Evolutionary conservation across 2,797 vertebrate species (phyloP).

Genomic region (Pteropus rufus): DNA sequence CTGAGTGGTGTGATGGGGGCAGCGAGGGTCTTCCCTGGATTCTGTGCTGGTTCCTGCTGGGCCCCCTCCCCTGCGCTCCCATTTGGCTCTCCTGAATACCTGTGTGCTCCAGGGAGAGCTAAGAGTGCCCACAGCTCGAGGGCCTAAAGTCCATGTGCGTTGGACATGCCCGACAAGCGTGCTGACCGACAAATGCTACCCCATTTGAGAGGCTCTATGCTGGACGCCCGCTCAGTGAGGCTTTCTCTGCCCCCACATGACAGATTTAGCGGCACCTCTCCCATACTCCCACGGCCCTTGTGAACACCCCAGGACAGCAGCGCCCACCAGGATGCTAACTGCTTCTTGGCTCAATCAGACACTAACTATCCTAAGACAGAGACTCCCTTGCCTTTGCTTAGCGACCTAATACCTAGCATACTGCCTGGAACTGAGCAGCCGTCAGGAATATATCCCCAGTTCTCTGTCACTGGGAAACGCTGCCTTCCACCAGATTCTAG

Average conservation of each 20-base stretch:
- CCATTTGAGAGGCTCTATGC: background rate
- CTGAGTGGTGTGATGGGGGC: background rate
- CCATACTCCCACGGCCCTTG: background rate
- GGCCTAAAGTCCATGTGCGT: background rate
- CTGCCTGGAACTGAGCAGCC: background rate
- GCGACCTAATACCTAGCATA: background rate
- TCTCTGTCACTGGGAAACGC: background rate
- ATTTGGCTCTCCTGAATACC: background rate
- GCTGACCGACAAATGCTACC: background rate
- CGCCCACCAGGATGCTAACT: too few relatives aligned
- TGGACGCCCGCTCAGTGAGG: too few relatives aligned
- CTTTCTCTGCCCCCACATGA: too few relatives aligned
- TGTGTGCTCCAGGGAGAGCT: background rate
- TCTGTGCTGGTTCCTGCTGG: background rate
- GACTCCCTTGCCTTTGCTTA: background rate
- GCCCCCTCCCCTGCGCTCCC: background rate
- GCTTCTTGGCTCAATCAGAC: background rate
- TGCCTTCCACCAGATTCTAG: background rate
- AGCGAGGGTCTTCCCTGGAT: background rate
- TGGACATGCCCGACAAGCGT: background rate
- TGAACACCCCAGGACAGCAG: background rate
- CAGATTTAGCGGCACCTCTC: background rate
- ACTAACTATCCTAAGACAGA: background rate
- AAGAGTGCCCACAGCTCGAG: fast-evolving
- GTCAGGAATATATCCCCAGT: background rate